These are phyloP conservation scores for Anagyrus pseudococci DNA, from an alignment of 2,888 invertebrate genomes.

Conservation along the genomic window DNA sequence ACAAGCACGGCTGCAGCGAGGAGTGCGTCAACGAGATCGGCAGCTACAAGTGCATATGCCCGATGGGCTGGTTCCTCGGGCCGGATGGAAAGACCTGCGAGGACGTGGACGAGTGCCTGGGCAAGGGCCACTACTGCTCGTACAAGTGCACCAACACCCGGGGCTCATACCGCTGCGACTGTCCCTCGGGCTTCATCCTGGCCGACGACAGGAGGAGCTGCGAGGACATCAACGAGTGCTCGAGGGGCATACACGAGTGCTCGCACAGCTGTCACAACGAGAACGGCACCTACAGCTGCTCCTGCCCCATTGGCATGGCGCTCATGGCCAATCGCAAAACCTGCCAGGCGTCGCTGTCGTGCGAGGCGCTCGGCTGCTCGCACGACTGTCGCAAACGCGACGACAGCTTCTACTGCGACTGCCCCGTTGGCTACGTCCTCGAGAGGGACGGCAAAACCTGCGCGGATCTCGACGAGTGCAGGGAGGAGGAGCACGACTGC, in stretches of 20 bases:
- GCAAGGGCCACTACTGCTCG: slow-evolving; percentile 37
- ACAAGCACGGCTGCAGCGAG: slow-evolving; percentile 60
- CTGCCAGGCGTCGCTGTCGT: slow-evolving; percentile 44
- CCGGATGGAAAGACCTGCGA: slow-evolving; percentile 44
- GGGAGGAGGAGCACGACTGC: slow-evolving; percentile 61
- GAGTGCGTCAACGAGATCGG: slow-evolving; percentile 65
- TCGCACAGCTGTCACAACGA: slow-evolving; percentile 66
- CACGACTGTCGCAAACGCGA: slow-evolving; percentile 62
- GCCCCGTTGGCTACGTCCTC: slow-evolving; percentile 61
- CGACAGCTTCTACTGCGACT: slow-evolving; percentile 65
- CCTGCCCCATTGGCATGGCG: slow-evolving; percentile 62
- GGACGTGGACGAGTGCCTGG: slow-evolving; percentile 50
- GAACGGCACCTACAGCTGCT: slow-evolving; percentile 64
- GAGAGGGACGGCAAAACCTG: slow-evolving; percentile 59
- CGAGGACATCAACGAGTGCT: slow-evolving; percentile 67
- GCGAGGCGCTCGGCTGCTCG: slow-evolving; percentile 56
- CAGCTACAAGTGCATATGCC: slow-evolving; percentile 60
- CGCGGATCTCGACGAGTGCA: slow-evolving; percentile 59
- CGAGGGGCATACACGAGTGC: slow-evolving; percentile 63
- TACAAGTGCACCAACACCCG: slow-evolving; percentile 49
- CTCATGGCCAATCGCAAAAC: slow-evolving; percentile 43
- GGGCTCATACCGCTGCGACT: slow-evolving; percentile 62
- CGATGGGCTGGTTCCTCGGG: slow-evolving; percentile 43
- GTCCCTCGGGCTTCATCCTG: slow-evolving; percentile 64
- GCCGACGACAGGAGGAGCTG: slow-evolving; percentile 57